phyloP scores from a whole-genome alignment of 30 jellyfish, hydroid and myxozoan genomes.

The Rhopilema esculentum region DNA sequence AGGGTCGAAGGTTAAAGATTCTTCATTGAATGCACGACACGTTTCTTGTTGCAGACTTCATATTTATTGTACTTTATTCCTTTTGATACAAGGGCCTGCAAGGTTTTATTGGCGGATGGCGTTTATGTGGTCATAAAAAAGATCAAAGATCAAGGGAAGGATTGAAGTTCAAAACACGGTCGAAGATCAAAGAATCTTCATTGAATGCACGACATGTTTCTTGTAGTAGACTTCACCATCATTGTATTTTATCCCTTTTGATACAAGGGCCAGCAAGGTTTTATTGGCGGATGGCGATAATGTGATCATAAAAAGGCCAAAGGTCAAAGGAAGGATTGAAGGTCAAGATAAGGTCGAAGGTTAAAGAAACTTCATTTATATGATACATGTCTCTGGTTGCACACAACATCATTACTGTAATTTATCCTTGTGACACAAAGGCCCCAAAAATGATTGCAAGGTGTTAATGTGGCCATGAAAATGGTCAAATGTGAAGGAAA shows the following conservation, averaged over 20 bases:
- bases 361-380: background rate
- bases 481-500: background rate
- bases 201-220: background rate
- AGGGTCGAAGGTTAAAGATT: too few species aligned
- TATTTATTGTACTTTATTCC: background rate
- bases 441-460: background rate
- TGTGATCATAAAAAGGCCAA: background rate
- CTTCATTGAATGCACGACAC: background rate
- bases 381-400: background rate
- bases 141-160: too few species aligned
- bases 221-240: background rate
- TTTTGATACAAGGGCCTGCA: too few species aligned
- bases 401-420: background rate
- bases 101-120: too few species aligned
- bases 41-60: background rate
- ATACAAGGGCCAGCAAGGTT: too few species aligned
- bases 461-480: too few species aligned
- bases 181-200: too few species aligned
- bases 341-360: too few species aligned
- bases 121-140: too few species aligned
- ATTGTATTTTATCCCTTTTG: background rate
- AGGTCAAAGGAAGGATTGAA: background rate
- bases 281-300: background rate
- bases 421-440: too few species aligned
- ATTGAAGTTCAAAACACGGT: too few species aligned